phyloP scores from a whole-genome alignment of 1,140 invertebrate species.

The Drosophila fuyamai region DNA sequence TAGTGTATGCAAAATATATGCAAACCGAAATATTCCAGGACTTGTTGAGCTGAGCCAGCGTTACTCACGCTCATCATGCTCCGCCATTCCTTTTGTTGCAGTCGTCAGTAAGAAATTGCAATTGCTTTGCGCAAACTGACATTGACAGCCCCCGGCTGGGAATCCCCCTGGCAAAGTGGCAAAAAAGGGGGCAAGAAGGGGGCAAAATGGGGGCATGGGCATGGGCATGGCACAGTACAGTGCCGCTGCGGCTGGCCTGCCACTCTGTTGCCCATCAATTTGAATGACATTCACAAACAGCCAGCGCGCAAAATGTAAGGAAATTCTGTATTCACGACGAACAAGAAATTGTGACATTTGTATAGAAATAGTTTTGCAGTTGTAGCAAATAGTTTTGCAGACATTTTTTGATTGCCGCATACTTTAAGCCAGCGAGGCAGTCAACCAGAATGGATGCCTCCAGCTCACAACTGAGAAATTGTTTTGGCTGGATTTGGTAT shows the following conservation, averaged over 20 bases:
- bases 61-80: conserved; percentile 15
- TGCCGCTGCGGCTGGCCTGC: conserved; percentile 41
- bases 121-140: conserved; percentile 69
- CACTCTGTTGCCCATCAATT: conserved; percentile 70
- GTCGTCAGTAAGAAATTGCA: conserved; percentile 62
- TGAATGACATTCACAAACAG: conserved; percentile 79
- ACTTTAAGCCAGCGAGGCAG: conserved; percentile 52
- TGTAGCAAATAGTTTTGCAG: conserved; percentile 75
- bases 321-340: conserved; percentile 44
- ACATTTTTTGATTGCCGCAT: conserved; percentile 81
- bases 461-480: conserved; percentile 43
- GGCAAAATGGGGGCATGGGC: not conserved
- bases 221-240: conserved; percentile 15
- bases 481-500: conserved; percentile 38
- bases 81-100: conserved; percentile 42
- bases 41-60: conserved; percentile 70
- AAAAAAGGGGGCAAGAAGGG: not conserved
- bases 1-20: conserved; percentile 71
- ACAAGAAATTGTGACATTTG: conserved; percentile 78
- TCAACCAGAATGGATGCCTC: conserved; percentile 41
- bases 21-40: conserved; percentile 31
- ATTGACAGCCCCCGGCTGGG: conserved; percentile 56
- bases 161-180: not conserved
- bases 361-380: conserved; percentile 78
- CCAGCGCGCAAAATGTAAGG: conserved; percentile 21